Evolutionary conservation across 64 coral and sea anemone species (phyloP), one percentile per base, ranked within the genome.

Genomic region (Porites australiensis): DNA sequence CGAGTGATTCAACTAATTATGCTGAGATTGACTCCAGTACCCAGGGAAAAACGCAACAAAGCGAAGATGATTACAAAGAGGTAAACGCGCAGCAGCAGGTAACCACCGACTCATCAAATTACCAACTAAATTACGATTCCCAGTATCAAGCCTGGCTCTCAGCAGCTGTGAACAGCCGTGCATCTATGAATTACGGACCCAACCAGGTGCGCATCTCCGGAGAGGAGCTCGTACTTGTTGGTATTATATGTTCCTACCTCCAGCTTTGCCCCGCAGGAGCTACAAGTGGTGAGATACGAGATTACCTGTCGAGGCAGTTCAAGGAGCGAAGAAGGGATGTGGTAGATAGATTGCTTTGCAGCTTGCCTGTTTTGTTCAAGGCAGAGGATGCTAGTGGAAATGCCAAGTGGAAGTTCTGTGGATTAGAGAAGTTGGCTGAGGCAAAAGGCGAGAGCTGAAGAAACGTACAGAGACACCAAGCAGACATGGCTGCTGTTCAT

Each of bases 241-340:
- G 92, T 8, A 71, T 94, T 9, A 86, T 98, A 60, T 94, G 88
- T 88, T 98, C 95, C 4, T 98, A 91, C 74, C 77, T 98, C 44
- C 83, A 90, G 23, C 47, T 94, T 20, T 98, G 95, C 49, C 95
- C 77, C 5, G 61, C 44, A 12, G 95, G 95, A n/a, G 95, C 95
- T 21, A 94, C 95, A 10, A 81, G 82, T 80, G 69, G 61, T 4
- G 86, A 98, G 83, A 93, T 98, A 81, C 84, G 74, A 79, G 81
- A 75, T 10, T 88, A 94, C 22, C 27, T 98, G n/a, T 89, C 75
- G 48, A 58, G 95, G 0, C 92, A 98, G 52, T 92, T 93, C 23
- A 77, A 89, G 2, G 95, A 93, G 9, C 82, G 74, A 3, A 81
- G 52, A 59, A 86, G 50, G 19, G 92, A 90, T 10, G 67, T 77